Base-by-base conservation (phyloP, 1,140 invertebrate species). In the Palaemon carinicauda region DNA sequence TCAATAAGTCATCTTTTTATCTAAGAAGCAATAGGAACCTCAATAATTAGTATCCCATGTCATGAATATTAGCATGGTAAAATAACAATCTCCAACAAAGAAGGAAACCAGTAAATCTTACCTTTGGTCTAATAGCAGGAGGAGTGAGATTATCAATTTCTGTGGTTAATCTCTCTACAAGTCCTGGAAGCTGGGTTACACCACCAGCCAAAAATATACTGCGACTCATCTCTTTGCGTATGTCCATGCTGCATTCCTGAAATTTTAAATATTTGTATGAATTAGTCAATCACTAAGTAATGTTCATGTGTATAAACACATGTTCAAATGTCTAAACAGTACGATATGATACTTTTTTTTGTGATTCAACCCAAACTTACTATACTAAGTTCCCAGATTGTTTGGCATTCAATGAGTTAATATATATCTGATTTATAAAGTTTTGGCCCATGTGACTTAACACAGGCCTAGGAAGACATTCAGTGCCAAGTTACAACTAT, bases 71-170 rank as follows among this genome's bases (percentile, higher is more conserved):
- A n/a, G n/a, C n/a, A n/a, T n/a, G n/a, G n/a, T n/a, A n/a, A n/a
- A n/a, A n/a, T n/a, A n/a, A n/a, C n/a, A n/a, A n/a, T n/a, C 27
- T 27, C 56, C 7, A 9, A 9, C 56, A 3, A n/a, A 7, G 14
- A 5, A 52, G n/a, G 7, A 51, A 0, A 54, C 17, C 15, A 33
- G 69, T 0, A 75, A 19, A 10, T 19, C 88, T 89, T 91, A 94
- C 93, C 92, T 94, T 94, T 7, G 94, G 93, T 80, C 92, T 91
- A n/a, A 94, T 91, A 81, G 93, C 92, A 15, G 92, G 91, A 9
- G 94, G 94, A 17, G 93, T 93, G 29, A 94, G 89, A 87, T 93
- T 93, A 41, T 91, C 91, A 3, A 95, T 88, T 90, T 95, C 94
- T 24, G 87, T 88, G 89, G 94, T 91, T 7, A 95, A 90, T 87